These are phyloP conservation scores for Drosophila borborema DNA, from an alignment of 2,888 invertebrate species.

Conservation along the genomic window DNA sequence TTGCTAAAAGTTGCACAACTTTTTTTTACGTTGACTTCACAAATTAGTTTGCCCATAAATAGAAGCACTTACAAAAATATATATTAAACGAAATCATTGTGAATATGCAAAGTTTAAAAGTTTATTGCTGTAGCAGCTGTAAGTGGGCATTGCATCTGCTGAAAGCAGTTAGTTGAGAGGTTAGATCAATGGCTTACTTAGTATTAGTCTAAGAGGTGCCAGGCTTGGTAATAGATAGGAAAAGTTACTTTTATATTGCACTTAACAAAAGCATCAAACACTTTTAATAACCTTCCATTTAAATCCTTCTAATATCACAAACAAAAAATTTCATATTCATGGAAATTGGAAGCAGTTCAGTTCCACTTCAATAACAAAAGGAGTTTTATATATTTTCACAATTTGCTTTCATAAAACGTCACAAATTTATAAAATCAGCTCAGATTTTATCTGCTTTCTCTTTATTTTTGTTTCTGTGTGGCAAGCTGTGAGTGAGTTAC, in stretches of 20 bases:
- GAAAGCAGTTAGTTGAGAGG: not conserved
- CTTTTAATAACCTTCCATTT: too few relatives aligned
- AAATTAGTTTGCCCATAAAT: conserved; percentile 53
- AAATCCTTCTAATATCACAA: not conserved
- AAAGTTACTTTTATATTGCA: too few relatives aligned
- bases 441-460: not conserved
- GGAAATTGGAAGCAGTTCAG: not conserved
- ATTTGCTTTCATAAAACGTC: conserved; percentile 2
- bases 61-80: conserved; percentile 15
- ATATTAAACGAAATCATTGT: conserved; percentile 8
- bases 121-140: not conserved
- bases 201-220: too few relatives aligned
- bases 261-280: not conserved
- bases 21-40: conserved; percentile 33
- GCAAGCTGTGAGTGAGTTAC: conserved; percentile 7
- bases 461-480: conserved; percentile 12
- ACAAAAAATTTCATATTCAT: not conserved
- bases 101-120: conserved; percentile 42
- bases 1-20: conserved; percentile 37
- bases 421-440: conserved; percentile 33
- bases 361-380: not conserved
- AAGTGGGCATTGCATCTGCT: conserved; percentile 5
- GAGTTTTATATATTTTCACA: conserved; percentile 4
- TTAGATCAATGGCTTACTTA: too few relatives aligned
- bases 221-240: too few relatives aligned